Evolutionary conservation across 1,140 invertebrate species (phyloP).

Genomic region (Ceratitis capitata): DNA sequence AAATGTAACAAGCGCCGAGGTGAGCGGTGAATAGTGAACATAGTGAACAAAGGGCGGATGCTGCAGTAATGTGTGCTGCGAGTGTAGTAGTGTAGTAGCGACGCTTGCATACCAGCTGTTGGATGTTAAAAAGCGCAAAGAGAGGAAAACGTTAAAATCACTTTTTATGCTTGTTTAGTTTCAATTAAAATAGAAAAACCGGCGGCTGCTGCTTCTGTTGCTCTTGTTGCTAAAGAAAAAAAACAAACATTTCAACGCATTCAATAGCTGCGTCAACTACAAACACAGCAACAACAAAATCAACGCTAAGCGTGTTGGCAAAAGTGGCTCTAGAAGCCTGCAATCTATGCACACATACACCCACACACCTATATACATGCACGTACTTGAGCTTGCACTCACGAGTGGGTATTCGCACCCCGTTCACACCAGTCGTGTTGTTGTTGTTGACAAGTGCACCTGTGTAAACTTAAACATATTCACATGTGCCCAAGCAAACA

Average conservation of each 20-base stretch:
- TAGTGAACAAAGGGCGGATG: neutral
- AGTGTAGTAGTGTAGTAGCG: neutral
- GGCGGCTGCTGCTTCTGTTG: neutral
- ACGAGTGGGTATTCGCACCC: neutral
- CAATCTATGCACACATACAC: neutral
- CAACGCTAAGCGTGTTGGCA: neutral
- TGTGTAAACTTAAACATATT: neutral
- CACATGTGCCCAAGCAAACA: neutral
- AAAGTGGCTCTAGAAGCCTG: neutral
- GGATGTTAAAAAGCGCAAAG: too few relatives aligned
- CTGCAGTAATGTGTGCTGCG: neutral
- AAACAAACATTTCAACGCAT: neutral
- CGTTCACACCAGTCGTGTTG: neutral
- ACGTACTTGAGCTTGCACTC: too few relatives aligned
- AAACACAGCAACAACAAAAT: neutral
- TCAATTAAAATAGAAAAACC: conserved; percentile 16
- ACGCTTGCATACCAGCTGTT: neutral
- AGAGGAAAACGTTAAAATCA: conserved; percentile 14
- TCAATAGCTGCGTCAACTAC: neutral
- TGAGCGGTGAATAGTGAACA: neutral
- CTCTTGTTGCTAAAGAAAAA: neutral
- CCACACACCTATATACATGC: too few relatives aligned
- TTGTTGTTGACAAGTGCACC: neutral
- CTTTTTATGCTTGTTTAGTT: conserved; percentile 26
- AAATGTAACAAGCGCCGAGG: neutral